Evolutionary conservation across 1,140 invertebrate genomes (phyloP), one percentile per base, ranked within the genome.

Genomic region (Papilio aristodemus): DNA sequence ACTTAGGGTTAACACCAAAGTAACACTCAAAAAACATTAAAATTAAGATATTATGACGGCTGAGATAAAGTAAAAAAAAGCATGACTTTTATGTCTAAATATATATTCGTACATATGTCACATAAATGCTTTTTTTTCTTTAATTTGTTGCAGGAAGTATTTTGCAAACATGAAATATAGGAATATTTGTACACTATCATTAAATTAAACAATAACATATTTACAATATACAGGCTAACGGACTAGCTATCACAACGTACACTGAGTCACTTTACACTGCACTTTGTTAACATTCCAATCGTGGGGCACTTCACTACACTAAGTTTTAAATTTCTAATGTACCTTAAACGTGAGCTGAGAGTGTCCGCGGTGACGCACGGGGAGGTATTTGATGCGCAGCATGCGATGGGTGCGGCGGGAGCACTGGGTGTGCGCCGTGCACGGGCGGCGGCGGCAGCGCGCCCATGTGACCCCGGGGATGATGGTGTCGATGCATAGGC

Each of bases 191-290:
- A 57, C 38, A 71, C 66, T 66, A 71, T 71, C 37, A 64, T 66
- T 69, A 38, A 70, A 67, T 72, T 67, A 41, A 66, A 69, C 27
- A 54, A 14, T 60, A 63, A 68, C 60, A 75, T 81, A 86, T 83
- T 73, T 89, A 86, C 87, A 89, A 80, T 84, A 78, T 77, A 79
- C 86, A 87, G 75, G 76, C 79, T 85, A 88, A 85, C 81, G 75
- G 89, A 91, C 89, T 91, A 91, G 89, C 81, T 82, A 87, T 89
- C 85, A 91, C 87, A 84, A 82, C 79, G 78, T 83, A 80, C 79
- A 87, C 79, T 81, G 76, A 73, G 74, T 75, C 74, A 72, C 69
- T 71, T 71, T 68, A 67, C 72, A 74, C 39, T 70, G 70, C 67
- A 67, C 63, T 32, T 66, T 14, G 41, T 32, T 66, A 50, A 32